These are phyloP conservation scores for Brachyopa scutellaris DNA, from an alignment of 2,888 invertebrate genomes.

Conservation along the genomic window DNA sequence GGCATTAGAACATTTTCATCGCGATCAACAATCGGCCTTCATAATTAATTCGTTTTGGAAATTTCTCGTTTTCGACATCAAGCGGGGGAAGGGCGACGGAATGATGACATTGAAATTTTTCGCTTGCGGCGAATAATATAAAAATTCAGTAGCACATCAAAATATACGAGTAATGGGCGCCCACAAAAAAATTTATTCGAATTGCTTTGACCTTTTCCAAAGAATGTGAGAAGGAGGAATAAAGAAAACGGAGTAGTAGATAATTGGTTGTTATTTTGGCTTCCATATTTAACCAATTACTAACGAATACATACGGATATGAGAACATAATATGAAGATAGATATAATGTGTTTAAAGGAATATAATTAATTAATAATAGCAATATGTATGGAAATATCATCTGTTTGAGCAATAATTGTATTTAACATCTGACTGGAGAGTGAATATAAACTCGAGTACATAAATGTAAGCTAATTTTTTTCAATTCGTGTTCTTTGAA, in stretches of 20 bases:
- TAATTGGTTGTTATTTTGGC: conserved; percentile 27
- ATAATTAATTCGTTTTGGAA: background rate
- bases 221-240: conserved; percentile 17
- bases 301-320: background rate
- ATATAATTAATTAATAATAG: no score
- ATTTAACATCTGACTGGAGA: no score
- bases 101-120: conserved; percentile 48
- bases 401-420: no score
- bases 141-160: conserved; percentile 39
- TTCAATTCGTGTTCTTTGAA: no score
- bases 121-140: background rate
- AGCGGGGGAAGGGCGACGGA: conserved; percentile 10
- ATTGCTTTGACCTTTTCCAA: conserved; percentile 56
- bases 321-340: no score
- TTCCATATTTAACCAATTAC: conserved; percentile 14
- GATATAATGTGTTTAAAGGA: no score
- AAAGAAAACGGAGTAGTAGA: conserved; percentile 10
- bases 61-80: conserved; percentile 16
- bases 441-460: no score
- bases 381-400: no score
- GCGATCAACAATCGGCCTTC: conserved; percentile 30
- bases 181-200: conserved; percentile 45
- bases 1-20: background rate
- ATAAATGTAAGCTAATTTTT: no score
- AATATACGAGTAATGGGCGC: conserved; percentile 43